Percentiles rank a stretch among this genome's conserved stretches.
Conservation (phyloP, 2,797 vertebrate genomes). For the Sebastes steindachneri region DNA sequence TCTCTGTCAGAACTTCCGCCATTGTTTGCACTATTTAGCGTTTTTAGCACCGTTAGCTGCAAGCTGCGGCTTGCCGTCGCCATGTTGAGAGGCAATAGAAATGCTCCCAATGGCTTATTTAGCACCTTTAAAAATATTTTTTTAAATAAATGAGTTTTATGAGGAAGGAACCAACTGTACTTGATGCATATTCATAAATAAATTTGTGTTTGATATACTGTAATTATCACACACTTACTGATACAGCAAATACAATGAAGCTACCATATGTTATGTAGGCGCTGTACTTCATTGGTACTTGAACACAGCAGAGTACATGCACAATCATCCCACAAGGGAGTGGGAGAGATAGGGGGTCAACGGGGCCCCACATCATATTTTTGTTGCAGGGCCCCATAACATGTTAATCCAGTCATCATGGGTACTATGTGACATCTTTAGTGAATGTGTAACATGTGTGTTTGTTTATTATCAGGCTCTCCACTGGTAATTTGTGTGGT, state of each 20-base stretch:
- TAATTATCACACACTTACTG: background rate
- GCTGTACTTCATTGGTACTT: background rate
- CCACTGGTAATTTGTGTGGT: conserved; percentile 90
- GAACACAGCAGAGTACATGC: background rate
- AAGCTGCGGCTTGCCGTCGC: too few species aligned
- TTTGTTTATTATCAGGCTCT: conserved; percentile 81
- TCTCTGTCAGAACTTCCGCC: too few species aligned
- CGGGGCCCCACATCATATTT: background rate
- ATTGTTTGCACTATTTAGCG: too few species aligned
- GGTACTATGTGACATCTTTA: background rate
- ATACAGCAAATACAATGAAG: background rate
- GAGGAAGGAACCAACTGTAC: background rate
- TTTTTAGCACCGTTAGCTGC: too few species aligned
- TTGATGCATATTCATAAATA: background rate
- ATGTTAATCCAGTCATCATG: background rate
- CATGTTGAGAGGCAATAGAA: too few species aligned
- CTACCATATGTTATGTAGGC: background rate
- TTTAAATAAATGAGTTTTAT: background rate
- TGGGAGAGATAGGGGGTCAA: background rate
- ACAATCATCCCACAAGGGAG: background rate
- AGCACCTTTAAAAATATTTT: background rate
- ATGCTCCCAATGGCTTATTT: background rate
- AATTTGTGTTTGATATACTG: background rate
- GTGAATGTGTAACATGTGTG: conserved; percentile 21
- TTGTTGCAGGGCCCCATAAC: background rate